Percentiles rank a stretch among this genome's conserved stretches.
Evolutionary conservation across 2,888 invertebrate species (phyloP).

Genomic region (Amphipoea oculea): DNA sequence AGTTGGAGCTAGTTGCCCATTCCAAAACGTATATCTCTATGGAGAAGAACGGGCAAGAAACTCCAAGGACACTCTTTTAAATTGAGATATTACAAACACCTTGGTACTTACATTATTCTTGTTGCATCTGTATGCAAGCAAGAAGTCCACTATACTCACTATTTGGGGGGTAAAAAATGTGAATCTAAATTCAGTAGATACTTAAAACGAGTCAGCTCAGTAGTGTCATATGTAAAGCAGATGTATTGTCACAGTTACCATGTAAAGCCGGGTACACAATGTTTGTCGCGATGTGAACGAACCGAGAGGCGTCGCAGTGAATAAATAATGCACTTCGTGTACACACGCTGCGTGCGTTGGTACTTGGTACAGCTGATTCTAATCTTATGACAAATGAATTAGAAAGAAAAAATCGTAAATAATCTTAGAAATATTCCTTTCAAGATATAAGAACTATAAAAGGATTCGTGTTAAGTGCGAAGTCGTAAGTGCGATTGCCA

Average conservation of each 20-base stretch:
- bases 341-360: slow-evolving; percentile 51
- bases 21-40: no score
- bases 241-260: slow-evolving; percentile 51
- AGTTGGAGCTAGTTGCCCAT: no score
- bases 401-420: not conserved
- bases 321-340: slow-evolving; percentile 73
- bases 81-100: no score
- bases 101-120: no score
- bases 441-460: not conserved
- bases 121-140: no score
- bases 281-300: slow-evolving; percentile 77
- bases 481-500: not conserved
- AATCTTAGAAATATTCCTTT: not conserved
- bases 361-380: slow-evolving; percentile 55
- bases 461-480: not conserved
- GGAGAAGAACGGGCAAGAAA: no score
- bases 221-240: slow-evolving; percentile 45
- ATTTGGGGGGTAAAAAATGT: slow-evolving; percentile 33
- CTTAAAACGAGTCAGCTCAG: slow-evolving; percentile 28
- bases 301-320: slow-evolving; percentile 71
- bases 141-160: not conserved
- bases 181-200: slow-evolving; percentile 9
- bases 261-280: slow-evolving; percentile 63
- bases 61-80: no score
- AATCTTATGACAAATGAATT: slow-evolving; percentile 33